Percentiles rank a stretch among this genome's conserved stretches.
phyloP scores from a whole-genome alignment of 2,888 invertebrate species.

The Diarsia mendica region DNA sequence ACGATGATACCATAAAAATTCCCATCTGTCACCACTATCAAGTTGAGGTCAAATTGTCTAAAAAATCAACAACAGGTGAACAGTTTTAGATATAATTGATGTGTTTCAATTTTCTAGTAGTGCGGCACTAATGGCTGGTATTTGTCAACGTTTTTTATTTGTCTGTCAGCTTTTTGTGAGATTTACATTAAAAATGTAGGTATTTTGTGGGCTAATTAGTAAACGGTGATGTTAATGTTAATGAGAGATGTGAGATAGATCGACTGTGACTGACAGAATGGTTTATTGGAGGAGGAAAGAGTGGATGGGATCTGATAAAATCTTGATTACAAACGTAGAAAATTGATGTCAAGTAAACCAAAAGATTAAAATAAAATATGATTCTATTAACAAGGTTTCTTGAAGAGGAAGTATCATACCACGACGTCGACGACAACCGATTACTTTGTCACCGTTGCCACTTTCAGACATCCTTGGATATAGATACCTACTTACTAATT shows the following conservation, averaged over 20 bases:
- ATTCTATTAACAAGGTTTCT: too few species aligned
- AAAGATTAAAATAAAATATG: too few species aligned
- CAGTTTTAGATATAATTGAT: constrained; percentile 42
- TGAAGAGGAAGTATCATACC: too few species aligned
- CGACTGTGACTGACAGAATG: background rate
- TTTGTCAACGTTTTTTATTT: constrained; percentile 59
- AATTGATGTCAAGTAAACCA: too few species aligned
- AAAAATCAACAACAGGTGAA: constrained; percentile 28
- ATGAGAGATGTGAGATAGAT: constrained; percentile 4
- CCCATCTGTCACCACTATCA: constrained; percentile 5
- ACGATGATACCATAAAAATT: too few species aligned
- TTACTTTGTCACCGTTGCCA: too few species aligned
- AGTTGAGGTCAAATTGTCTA: constrained; percentile 32
- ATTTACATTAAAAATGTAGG: constrained; percentile 24
- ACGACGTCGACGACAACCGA: too few species aligned
- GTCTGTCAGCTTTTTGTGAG: constrained; percentile 33
- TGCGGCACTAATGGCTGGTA: constrained; percentile 46
- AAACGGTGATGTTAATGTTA: constrained; percentile 15
- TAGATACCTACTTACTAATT: too few species aligned
- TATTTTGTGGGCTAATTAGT: constrained; percentile 29
- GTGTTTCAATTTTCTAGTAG: constrained; percentile 50
- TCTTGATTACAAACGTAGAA: background rate
- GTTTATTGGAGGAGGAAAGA: background rate
- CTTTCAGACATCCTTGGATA: too few species aligned
- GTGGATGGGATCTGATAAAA: background rate